Percentiles rank a stretch among this genome's conserved stretches.
phyloP scores from a whole-genome alignment of 2,888 invertebrate species.

The Pammene fasciana region DNA sequence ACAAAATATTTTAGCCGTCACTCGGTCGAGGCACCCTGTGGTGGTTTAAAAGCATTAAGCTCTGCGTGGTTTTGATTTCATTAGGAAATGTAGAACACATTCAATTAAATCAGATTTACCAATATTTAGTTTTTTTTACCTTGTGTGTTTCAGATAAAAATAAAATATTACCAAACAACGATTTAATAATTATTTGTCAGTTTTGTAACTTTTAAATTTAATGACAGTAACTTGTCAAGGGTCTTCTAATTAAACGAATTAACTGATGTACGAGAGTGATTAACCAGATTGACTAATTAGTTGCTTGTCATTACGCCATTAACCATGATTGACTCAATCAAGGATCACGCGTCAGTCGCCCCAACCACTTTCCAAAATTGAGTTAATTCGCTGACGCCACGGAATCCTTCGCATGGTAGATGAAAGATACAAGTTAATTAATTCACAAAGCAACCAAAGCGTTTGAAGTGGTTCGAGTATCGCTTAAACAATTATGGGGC shows the following conservation, averaged over 20 bases:
- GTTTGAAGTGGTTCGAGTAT: slow-evolving; percentile 28
- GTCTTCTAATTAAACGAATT: slow-evolving; percentile 8
- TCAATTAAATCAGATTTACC: neutral
- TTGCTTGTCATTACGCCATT: slow-evolving; percentile 47
- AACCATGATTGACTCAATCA: slow-evolving; percentile 57
- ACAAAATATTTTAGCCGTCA: slow-evolving; percentile 7
- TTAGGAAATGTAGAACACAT: slow-evolving; percentile 19
- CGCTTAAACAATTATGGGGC: slow-evolving; percentile 30
- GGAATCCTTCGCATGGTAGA: slow-evolving; percentile 23
- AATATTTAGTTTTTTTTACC: neutral
- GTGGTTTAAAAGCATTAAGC: slow-evolving; percentile 29
- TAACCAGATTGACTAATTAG: slow-evolving; percentile 27
- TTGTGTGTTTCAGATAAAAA: too few species aligned
- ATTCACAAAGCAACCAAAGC: slow-evolving; percentile 23
- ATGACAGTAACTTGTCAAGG: neutral
- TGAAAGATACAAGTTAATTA: slow-evolving; percentile 38
- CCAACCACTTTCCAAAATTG: slow-evolving; percentile 68
- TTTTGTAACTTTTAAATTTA: slow-evolving; percentile 1
- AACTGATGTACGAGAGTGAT: slow-evolving; percentile 18
- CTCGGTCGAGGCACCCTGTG: slow-evolving; percentile 14
- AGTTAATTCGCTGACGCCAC: slow-evolving; percentile 49
- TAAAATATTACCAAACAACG: neutral
- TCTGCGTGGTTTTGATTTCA: slow-evolving; percentile 19
- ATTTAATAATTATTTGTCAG: neutral
- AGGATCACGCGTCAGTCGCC: slow-evolving; percentile 64